Conservation (phyloP, 2,113 vertebrate species). For the Cebidichthys violaceus region DNA sequence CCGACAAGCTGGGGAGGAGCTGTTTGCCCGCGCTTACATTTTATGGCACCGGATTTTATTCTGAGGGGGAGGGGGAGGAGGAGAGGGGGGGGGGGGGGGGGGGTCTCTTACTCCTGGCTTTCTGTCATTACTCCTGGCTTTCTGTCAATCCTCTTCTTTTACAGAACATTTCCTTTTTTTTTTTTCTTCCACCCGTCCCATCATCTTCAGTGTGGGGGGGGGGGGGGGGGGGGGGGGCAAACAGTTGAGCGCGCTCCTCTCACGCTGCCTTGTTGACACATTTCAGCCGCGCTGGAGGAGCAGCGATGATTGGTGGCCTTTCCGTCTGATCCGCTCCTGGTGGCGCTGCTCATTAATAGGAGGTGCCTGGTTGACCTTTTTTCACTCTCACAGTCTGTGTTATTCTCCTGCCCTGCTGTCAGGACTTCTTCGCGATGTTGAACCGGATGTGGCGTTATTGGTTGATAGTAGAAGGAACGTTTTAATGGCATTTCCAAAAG, state of each 20-base stretch:
- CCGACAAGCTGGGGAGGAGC: slow-evolving; percentile 72
- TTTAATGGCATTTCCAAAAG: slow-evolving; percentile 4
- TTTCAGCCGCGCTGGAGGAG: slow-evolving; percentile 39
- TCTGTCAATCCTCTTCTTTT: not conserved
- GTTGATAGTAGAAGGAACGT: not conserved
- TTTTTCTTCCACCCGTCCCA: slow-evolving; percentile 17
- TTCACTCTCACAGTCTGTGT: slow-evolving; percentile 30
- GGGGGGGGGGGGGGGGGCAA: slow-evolving; percentile 62
- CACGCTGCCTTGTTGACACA: slow-evolving; percentile 60
- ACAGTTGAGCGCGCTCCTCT: slow-evolving; percentile 45
- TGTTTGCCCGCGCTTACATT: slow-evolving; percentile 67
- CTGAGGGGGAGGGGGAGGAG: not conserved
- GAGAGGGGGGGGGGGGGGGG: not conserved
- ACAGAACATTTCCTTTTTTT: too few relatives aligned
- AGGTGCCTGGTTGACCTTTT: slow-evolving; percentile 33
- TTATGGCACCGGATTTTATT: slow-evolving; percentile 66
- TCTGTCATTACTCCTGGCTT: slow-evolving; percentile 9
- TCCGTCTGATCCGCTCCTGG: slow-evolving; percentile 23
- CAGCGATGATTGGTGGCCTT: slow-evolving; percentile 21
- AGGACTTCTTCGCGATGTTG: slow-evolving; percentile 5
- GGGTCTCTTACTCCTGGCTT: not conserved
- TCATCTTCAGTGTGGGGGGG: slow-evolving; percentile 55
- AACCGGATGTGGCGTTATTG: not conserved
- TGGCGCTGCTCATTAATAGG: slow-evolving; percentile 36
- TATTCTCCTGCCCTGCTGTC: slow-evolving; percentile 19